Evolutionary conservation across 2,888 invertebrate species (phyloP).

Genomic region (Cryptops parisi): DNA sequence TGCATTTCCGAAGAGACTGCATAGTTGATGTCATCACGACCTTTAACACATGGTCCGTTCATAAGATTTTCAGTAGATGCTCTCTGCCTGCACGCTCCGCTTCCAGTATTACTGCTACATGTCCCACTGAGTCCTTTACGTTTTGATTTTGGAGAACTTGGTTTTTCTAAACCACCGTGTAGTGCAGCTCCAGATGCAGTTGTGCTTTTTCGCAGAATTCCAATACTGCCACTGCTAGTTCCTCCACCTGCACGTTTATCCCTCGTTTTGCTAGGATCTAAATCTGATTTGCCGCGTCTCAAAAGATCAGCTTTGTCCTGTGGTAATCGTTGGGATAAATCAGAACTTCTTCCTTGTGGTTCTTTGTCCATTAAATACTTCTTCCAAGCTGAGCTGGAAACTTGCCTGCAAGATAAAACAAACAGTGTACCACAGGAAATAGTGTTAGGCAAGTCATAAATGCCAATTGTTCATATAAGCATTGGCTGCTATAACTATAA

Average conservation of each 20-base stretch:
- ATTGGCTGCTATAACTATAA: too few species aligned
- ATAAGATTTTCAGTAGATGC: background rate
- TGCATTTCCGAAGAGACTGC: constrained; percentile 13
- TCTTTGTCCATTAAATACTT: constrained; percentile 20
- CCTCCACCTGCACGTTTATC: constrained; percentile 11
- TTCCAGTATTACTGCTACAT: background rate
- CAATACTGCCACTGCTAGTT: constrained; percentile 1
- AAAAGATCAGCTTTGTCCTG: constrained; percentile 23
- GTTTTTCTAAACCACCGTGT: constrained; percentile 13
- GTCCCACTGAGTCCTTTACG: constrained; percentile 6
- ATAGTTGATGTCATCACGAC: constrained; percentile 4
- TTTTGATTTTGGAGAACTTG: constrained; percentile 17
- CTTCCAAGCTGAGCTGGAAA: constrained; percentile 19
- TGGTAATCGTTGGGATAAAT: constrained; percentile 18
- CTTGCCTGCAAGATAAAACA: constrained; percentile 14
- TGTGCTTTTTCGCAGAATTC: constrained; percentile 8
- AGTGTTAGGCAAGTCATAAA: too few species aligned
- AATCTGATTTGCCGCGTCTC: constrained; percentile 16
- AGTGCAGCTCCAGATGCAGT: constrained; percentile 6
- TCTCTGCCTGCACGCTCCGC: background rate
- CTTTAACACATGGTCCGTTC: background rate
- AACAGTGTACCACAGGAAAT: background rate
- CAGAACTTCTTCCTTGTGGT: constrained; percentile 10
- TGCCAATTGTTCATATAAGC: too few species aligned
- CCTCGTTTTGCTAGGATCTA: constrained; percentile 13